Evolutionary conservation across 2,113 vertebrate genomes (phyloP), one percentile per base, ranked within the genome.

Genomic region (Myotis davidii): DNA sequence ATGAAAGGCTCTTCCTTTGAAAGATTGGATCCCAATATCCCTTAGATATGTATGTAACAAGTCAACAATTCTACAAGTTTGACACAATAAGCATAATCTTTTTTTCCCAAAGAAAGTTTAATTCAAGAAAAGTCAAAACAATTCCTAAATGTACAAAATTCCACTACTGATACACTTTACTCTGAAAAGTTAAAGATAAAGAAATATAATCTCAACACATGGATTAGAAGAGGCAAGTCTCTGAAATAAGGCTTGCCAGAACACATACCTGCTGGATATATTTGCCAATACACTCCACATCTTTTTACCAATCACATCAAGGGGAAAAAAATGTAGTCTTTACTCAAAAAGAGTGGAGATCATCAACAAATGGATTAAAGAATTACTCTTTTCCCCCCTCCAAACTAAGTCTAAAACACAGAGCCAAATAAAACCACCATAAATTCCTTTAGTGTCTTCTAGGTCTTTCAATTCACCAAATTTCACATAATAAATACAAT

Each of bases 361-460:
- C 39, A 85, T 39, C 78, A 96, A 64, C 94, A 79, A 94, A 91
- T 25, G 9, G 6, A 93, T 86, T 81, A 54, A 18, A 93, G 18
- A 92, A 92, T 56, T 69, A 86, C 23, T 91, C n/a, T 59, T 39
- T 70, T 86, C 48, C 56, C 29, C 14, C 50, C 59, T 54, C 79
- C 50, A 95, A 85, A 94, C 14, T 90, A 84, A 88, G n/a, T 94
- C 37, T 97, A 97, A 94, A 90, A 96, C 0, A 1, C 37, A 85
- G 72, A 92, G 54, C 85, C 85, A 94, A 96, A 92, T 88, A 94
- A 97, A 95, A 90, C 73, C 77, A 96, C 69, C 73, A 85, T 74
- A 96, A 95, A 88, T 94, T 96, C 72, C 88, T 94, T 79, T 21
- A 95, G 42, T 85, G 72, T 92, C 65, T 86, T 81, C 54, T 89